Percentiles rank a stretch among this genome's conserved stretches.
Conservation (phyloP, 2,113 vertebrate genomes). For the Sarotherodon lohbergeri region DNA sequence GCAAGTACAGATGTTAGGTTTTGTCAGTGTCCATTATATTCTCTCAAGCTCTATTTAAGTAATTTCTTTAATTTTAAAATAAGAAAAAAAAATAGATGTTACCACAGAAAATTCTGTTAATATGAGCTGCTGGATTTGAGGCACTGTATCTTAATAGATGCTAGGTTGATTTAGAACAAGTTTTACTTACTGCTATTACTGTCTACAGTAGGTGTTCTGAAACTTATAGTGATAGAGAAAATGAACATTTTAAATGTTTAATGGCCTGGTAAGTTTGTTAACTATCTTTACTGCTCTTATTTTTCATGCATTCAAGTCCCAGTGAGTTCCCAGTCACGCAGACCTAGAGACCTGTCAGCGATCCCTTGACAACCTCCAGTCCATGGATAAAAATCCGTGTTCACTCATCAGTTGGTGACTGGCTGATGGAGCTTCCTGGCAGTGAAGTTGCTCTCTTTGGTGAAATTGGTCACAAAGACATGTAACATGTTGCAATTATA, state of each 20-base stretch:
- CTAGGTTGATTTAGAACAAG: neutral
- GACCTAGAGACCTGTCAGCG: neutral
- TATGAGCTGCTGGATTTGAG: neutral
- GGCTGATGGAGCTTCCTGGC: neutral
- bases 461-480: neutral
- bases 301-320: no score
- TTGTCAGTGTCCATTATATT: neutral
- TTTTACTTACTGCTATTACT: neutral
- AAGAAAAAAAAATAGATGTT: neutral
- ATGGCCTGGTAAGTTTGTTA: neutral
- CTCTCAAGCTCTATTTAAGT: neutral
- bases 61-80: neutral
- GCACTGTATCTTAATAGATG: neutral
- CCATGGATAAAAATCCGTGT: neutral
- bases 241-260: neutral
- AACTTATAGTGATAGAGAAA: neutral
- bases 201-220: neutral
- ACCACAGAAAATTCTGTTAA: neutral
- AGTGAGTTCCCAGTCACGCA: neutral
- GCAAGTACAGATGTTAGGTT: neutral
- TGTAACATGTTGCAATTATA: neutral
- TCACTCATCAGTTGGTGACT: accelerated
- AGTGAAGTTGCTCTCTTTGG: neutral
- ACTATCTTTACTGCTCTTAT: neutral
- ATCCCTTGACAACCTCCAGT: neutral